Evolutionary conservation across 2,888 invertebrate genomes (phyloP).

Genomic region (Nemapogon koenigi): DNA sequence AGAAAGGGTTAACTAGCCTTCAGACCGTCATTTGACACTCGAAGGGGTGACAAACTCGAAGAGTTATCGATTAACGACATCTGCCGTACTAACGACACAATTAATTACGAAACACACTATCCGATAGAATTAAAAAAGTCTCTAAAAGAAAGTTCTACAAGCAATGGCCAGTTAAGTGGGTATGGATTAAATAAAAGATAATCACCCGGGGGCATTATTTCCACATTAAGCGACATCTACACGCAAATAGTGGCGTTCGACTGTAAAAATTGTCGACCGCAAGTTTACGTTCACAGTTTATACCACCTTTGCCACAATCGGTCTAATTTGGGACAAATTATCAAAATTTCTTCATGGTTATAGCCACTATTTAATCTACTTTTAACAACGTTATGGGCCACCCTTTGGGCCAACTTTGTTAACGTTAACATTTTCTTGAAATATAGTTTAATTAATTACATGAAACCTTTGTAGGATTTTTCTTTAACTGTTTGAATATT

Average conservation of each 20-base stretch:
- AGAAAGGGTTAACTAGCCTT: constrained; percentile 20
- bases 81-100: constrained; percentile 14
- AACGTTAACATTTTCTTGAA: too few species aligned
- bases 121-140: constrained; percentile 7
- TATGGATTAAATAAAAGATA: constrained; percentile 50
- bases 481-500: too few species aligned
- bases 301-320: too few species aligned
- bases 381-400: too few species aligned
- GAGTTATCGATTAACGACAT: constrained; percentile 30
- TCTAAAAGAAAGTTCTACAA: constrained; percentile 9
- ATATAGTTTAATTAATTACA: too few species aligned
- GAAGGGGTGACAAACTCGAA: constrained; percentile 21
- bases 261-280: constrained; percentile 6
- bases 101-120: constrained; percentile 10
- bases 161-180: constrained; percentile 15
- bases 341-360: too few species aligned
- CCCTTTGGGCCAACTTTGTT: too few species aligned
- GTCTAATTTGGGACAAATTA: too few species aligned
- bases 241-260: constrained; percentile 28
- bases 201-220: constrained; percentile 50
- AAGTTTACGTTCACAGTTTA: constrained; percentile 5
- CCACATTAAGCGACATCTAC: constrained; percentile 39
- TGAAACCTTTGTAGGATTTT: too few species aligned
- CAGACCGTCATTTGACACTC: constrained; percentile 35
- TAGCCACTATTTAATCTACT: too few species aligned